Percentiles rank a stretch among this genome's conserved stretches.
Evolutionary conservation across 2,797 vertebrate genomes (phyloP).

Genomic region (Xiphophorus birchmanni): DNA sequence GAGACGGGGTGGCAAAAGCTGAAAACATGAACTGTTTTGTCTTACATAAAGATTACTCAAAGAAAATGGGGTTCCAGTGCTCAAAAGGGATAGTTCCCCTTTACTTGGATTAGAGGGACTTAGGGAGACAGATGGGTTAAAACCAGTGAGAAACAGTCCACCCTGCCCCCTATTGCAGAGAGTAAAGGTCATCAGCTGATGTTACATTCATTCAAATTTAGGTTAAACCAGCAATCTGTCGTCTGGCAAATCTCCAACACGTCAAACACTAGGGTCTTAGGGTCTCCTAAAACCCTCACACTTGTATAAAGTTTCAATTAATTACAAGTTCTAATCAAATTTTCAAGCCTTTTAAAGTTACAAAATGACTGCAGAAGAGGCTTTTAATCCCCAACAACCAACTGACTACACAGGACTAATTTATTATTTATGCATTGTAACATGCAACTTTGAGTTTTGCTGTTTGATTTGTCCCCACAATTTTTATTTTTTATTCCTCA

Average conservation of each 20-base stretch:
- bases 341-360: background rate
- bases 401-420: background rate
- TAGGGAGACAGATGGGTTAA: slow-evolving; percentile 39
- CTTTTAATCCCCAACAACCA: background rate
- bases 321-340: background rate
- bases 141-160: slow-evolving; percentile 11
- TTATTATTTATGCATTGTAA: background rate
- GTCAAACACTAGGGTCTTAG: background rate
- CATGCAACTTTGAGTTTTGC: background rate
- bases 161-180: slow-evolving; percentile 10
- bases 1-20: slow-evolving; percentile 4
- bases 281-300: background rate
- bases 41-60: slow-evolving; percentile 46
- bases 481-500: background rate
- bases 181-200: slow-evolving; percentile 20
- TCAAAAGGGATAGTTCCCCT: slow-evolving; percentile 7
- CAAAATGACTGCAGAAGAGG: background rate
- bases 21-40: slow-evolving; percentile 13
- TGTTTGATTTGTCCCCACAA: background rate
- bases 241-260: slow-evolving; percentile 32
- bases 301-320: background rate
- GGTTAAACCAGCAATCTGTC: slow-evolving; percentile 45
- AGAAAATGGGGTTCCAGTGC: slow-evolving; percentile 50
- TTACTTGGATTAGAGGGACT: slow-evolving; percentile 31
- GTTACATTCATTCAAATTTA: slow-evolving; percentile 42